These are phyloP conservation scores for Acipenser ruthenus DNA, from an alignment of 2,797 vertebrate genomes.

Conservation along the genomic window DNA sequence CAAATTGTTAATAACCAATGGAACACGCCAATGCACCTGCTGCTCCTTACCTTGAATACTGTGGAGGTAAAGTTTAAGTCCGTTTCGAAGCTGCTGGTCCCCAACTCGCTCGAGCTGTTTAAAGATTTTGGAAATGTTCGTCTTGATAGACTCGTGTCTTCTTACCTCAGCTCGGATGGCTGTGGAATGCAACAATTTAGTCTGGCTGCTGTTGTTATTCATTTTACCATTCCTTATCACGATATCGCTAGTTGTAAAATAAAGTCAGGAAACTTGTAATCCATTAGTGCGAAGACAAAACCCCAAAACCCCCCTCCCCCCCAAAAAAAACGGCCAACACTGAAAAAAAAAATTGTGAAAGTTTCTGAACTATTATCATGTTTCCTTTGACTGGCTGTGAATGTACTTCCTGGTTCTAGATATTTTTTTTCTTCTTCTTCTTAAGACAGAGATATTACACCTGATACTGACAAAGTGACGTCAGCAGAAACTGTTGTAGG, in stretches of 20 bases:
- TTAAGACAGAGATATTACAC: background rate
- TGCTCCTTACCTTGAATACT: slow-evolving; percentile 65
- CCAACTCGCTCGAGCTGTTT: slow-evolving; percentile 68
- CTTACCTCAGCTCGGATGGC: slow-evolving; percentile 75
- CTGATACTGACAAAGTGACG: background rate
- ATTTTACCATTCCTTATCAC: slow-evolving; percentile 45
- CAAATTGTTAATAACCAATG: background rate
- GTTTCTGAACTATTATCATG: slow-evolving; percentile 33
- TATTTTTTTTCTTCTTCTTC: slow-evolving; percentile 8
- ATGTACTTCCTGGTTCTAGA: slow-evolving; percentile 63
- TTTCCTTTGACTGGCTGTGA: slow-evolving; percentile 55
- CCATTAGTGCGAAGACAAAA: slow-evolving; percentile 42
- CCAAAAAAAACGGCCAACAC: background rate
- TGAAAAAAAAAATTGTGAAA: slow-evolving; percentile 21
- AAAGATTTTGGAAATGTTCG: slow-evolving; percentile 58
- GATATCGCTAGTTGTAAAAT: slow-evolving; percentile 16
- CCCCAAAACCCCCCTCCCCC: slow-evolving; percentile 21
- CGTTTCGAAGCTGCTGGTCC: slow-evolving; percentile 61
- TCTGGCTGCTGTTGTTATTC: slow-evolving; percentile 41
- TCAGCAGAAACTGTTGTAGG: background rate
- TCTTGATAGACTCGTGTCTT: slow-evolving; percentile 66
- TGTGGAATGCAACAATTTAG: slow-evolving; percentile 50
- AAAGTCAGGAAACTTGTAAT: slow-evolving; percentile 41
- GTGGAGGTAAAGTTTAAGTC: slow-evolving; percentile 66
- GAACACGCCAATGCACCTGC: background rate